A percentile compares a stretch with the other conserved stretches of the same genome.
Conservation (phyloP, 1,140 invertebrate species). For the Belonocnema kinseyi region DNA sequence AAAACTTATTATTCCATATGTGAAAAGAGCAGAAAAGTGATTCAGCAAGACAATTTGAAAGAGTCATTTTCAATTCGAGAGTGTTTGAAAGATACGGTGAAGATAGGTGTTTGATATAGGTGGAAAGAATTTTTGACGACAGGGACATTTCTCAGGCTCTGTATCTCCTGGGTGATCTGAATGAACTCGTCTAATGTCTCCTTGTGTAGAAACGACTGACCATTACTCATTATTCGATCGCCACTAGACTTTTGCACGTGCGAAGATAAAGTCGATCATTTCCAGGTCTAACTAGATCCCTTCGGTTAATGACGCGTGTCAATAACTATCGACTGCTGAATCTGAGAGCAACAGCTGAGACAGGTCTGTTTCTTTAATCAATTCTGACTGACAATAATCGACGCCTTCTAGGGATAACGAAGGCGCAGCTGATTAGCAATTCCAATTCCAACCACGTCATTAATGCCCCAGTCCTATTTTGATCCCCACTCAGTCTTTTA, state of each 20-base stretch:
- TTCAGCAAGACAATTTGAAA: no score
- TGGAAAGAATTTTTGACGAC: neutral
- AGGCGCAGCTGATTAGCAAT: constrained; percentile 11
- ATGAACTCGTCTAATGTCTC: neutral
- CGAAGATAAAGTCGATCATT: neutral
- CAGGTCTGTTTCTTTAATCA: neutral
- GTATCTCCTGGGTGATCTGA: neutral
- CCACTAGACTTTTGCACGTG: neutral
- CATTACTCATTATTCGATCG: constrained; percentile 5
- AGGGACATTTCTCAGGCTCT: neutral
- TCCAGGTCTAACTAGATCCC: neutral
- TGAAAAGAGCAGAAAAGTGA: no score
- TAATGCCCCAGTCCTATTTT: neutral
- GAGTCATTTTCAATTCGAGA: no score
- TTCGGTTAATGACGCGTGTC: constrained; percentile 5
- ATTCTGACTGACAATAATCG: constrained; percentile 7
- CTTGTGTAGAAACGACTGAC: neutral
- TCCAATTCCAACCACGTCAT: constrained; percentile 5
- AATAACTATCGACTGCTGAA: neutral
- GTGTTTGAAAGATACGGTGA: no score
- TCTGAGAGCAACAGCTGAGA: no score
- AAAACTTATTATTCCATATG: no score
- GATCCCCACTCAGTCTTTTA: neutral
- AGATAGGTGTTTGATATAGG: no score
- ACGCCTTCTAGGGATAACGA: neutral